Conservation (phyloP, 2,888 invertebrate species). For the Protodeltote pygarga region DNA sequence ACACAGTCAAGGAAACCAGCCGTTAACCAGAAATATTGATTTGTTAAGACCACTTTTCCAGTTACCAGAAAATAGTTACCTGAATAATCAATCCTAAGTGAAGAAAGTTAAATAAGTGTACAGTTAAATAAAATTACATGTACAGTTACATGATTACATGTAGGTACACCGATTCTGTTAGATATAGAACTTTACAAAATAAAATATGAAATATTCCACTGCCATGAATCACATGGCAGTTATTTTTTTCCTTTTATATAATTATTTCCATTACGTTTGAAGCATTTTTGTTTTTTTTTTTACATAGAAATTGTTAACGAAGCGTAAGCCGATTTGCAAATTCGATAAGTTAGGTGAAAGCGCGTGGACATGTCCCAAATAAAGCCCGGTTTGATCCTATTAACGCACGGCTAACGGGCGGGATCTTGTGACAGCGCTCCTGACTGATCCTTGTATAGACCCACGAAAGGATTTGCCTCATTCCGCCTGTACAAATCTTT, state of each 20-base stretch:
- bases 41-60: too few species aligned
- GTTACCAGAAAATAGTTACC: too few species aligned
- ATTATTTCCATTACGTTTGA: background rate
- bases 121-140: too few species aligned
- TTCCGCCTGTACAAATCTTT: conserved; percentile 55
- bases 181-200: background rate
- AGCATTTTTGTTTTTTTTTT: conserved; percentile 8
- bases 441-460: conserved; percentile 69
- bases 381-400: conserved; percentile 85
- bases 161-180: too few species aligned
- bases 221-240: background rate
- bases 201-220: background rate
- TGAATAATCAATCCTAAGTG: too few species aligned
- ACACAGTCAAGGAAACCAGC: too few species aligned
- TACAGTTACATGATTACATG: too few species aligned
- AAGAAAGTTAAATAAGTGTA: too few species aligned
- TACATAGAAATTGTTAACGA: conserved; percentile 72
- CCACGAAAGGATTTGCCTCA: conserved; percentile 59
- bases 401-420: conserved; percentile 82
- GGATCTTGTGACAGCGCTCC: conserved; percentile 76
- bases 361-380: conserved; percentile 83
- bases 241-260: background rate
- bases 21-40: too few species aligned
- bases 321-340: conserved; percentile 85
- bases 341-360: conserved; percentile 85